phyloP scores from a whole-genome alignment of 2,113 vertebrate genomes.

The Ictalurus furcatus region DNA sequence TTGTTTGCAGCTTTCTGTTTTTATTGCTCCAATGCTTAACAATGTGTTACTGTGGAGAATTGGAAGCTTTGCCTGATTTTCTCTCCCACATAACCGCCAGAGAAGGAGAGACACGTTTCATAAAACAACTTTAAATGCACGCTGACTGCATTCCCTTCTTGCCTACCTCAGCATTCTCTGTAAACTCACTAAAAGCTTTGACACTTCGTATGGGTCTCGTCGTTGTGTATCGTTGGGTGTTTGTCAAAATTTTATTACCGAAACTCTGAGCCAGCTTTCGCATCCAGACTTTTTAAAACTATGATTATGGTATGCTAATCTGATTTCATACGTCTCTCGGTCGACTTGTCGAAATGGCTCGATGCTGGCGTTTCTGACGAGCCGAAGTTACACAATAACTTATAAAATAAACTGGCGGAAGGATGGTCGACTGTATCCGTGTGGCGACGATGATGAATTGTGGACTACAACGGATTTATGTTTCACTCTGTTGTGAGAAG shows the following conservation, averaged over 20 bases:
- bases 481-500: neutral
- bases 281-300: constrained; percentile 39
- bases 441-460: neutral
- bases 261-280: constrained; percentile 54
- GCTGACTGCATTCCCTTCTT: constrained; percentile 53
- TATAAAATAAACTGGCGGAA: constrained; percentile 62
- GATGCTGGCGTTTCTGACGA: neutral
- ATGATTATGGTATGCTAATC: neutral
- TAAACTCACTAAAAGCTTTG: constrained; percentile 54
- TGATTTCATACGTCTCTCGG: constrained; percentile 27
- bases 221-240: constrained; percentile 54
- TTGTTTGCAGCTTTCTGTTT: constrained; percentile 55
- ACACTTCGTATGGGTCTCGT: constrained; percentile 59
- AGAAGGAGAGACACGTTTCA: constrained; percentile 55
- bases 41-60: constrained; percentile 57
- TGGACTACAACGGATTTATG: neutral
- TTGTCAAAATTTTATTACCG: constrained; percentile 62
- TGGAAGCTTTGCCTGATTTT: constrained; percentile 55
- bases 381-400: constrained; percentile 52
- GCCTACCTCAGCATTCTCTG: constrained; percentile 59
- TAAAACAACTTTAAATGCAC: constrained; percentile 65
- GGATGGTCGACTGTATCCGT: constrained; percentile 22
- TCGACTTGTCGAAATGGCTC: constrained; percentile 10
- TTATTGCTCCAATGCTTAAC: constrained; percentile 60
- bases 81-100: constrained; percentile 61